Base-by-base conservation (phyloP, 2,888 invertebrate genomes). In the Acronicta alni region DNA sequence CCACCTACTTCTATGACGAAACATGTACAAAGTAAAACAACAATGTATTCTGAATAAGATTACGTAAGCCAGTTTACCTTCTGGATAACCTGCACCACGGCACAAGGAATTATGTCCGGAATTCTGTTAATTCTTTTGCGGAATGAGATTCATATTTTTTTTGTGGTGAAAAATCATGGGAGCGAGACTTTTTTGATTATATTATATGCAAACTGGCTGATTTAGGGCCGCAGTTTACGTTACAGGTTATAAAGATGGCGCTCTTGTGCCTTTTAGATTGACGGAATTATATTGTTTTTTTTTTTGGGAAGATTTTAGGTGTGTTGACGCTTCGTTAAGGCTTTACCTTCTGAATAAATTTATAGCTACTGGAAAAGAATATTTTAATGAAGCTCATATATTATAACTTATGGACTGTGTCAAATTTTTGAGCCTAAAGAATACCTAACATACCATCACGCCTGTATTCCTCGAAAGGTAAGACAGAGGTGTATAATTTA, bases 61-160 rank as follows among this genome's bases (percentile, higher is more conserved):
- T n/a, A 35, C 35, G n/a, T 1, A 35, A 35, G 14, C n/a, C 32
- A 32, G 14, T 32, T 1, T 1, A 38, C 37, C 58, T 71, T 68
- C 57, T 54, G 41, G 10, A 42, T 23, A 14, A 17, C 17, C 55
- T 65, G 9, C 14, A 39, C 46, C 8, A 32, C 44, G 45, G 16
- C 63, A 49, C 43, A 57, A 57, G 53, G 67, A 75, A 76, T 70
- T 71, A 75, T 62, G 72, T 68, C 65, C 56, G 67, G 72, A 77
- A 77, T 79, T 82, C 63, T 62, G 75, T 77, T 77, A 79, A 82
- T 80, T 80, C 72, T 76, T 75, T 49, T 67, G 71, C 69, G 65
- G 68, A 79, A 81, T 79, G 67, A 68, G 77, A 74, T 77, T 79
- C 71, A 70, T 81, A 77, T 81, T 77, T 73, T n/a, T 69, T 67